Evolutionary conservation across 2,797 vertebrate genomes (phyloP), one percentile per base, ranked within the genome.

Genomic region (Brotula barbata): DNA sequence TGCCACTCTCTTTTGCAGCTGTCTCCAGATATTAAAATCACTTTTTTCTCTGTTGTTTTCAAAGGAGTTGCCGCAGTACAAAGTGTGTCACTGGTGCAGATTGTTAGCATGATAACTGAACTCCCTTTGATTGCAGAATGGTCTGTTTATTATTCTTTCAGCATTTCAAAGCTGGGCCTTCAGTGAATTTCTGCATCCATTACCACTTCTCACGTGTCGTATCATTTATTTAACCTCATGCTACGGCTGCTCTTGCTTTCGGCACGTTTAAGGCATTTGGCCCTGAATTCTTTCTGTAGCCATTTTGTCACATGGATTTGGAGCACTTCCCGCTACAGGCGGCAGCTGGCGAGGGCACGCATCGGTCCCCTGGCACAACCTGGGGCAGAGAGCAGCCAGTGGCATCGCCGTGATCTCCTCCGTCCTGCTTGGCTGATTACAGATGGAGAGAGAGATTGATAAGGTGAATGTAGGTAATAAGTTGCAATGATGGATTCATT

Each of bases 41-140:
- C 42, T 76, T 61, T 58, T 9, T 55, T 46, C 56, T 25, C 55
- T 19, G 40, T 17, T 40, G 57, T 54, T 61, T 77, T 84, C 54
- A 77, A 67, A 80, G 66, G 44, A 39, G 12, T 22, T 6, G 15
- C 43, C 54, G 41, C 42, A 13, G 17, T 13, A 19, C 42, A 57
- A 33, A 23, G 31, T 25, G 66, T 77, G 71, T 78, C 54, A 57
- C 21, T 42, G 75, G 22, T 0, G 16, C 58, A 40, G 63, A 73
- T 68, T 54, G 72, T 74, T 73, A 59, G 75, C 65, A 25, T 43
- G 64, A 70, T 71, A 51, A 68, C 60, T 58, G 48, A 56, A 14
- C 31, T 69, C 56, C 41, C 61, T 85, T 84, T 77, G 75, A 80
- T 85, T 75, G 49, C 51, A 52, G 34, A 49, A 41, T 46, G 59